Evolutionary conservation across 1,140 invertebrate genomes (phyloP), one percentile per base, ranked within the genome.

Genomic region (Panagrolaimus sp.): DNA sequence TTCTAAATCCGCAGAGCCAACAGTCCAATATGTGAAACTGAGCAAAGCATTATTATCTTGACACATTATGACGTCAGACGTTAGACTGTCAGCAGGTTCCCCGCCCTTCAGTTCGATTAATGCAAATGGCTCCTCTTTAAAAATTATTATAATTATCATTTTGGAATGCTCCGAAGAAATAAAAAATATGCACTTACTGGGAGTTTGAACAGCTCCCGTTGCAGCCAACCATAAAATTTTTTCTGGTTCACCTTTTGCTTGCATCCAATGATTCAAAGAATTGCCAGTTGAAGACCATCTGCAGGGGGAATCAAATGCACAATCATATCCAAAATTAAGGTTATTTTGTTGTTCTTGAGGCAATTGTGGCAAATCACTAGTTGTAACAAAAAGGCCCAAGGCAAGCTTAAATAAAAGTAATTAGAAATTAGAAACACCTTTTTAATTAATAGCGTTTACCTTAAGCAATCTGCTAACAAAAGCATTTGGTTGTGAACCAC

Each of bases 191-290:
- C 15, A 70, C 67, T 78, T 58, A 81, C 78, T 71, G 63, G 79
- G 79, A 28, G 79, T 63, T 46, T 81, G 69, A 78, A 82, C 82
- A 4, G 79, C 83, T 46, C 81, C 81, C 12, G 81, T 81, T n/a
- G 81, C 81, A n/a, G 79, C 79, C 48, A 81, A 65, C 79, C 79
- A 81, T 43, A 81, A 62, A 32, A 81, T 64, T 38, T 73, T 65
- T 44, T 81, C 79, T n/a, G 79, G 79, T 68, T 81, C 76, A 12
- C 79, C 79, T 58, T 65, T 63, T 6, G 78, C 79, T 55, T 83
- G 62, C 63, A 69, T 74, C 80, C 80, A 81, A 28, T 69, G 46
- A 55, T 82, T 77, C 17, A 68, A 52, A 26, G 69, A 26, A 28
- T 58, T 28, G 43, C 79, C 79, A 21, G 70, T 28, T 6, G 73